Base-by-base conservation (phyloP, 2,113 vertebrate species). In the Tauraco erythrolophus region DNA sequence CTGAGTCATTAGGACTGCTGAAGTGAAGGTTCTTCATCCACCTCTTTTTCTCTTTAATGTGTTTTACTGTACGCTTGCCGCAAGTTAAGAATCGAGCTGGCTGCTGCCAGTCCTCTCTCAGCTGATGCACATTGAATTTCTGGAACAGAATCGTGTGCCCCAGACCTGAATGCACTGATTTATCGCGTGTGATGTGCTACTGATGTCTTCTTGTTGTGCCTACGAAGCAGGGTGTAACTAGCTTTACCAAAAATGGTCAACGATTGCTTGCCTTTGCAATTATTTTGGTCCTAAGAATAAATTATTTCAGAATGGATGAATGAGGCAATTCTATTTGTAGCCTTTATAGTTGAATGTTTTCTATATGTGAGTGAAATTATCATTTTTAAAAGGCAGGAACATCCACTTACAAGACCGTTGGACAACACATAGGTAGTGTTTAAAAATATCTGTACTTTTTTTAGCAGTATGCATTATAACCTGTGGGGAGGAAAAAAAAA, bases 401-500 rank as follows among this genome's bases (percentile, higher is more conserved):
- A n/a, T 65, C 17, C 57, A 22, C 7, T 71, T 75, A 19, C 3
- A 66, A 89, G n/a, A 41, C 27, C 12, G 8, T n/a, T 50, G 28
- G 6, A 22, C 64, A 83, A 65, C 24, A 60, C 2, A 7, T 48
- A 51, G 1, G 4, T 16, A 41, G 6, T 35, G 8, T 90, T 84
- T 45, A 57, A 79, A 89, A 74, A 75, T 71, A 88, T 1, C 23
- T 39, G 22, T 54, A 58, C 2, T 27, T 45, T 39, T 37, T 79
- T 22, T 18, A 27, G 8, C 28, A 70, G 27, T 6, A 13, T 60
- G n/a, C 10, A 60, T 37, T 35, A 28, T 69, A 85, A 80, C 50
- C 39, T 56, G 8, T 25, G 28, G 1, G 21, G 11, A 3, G 9
- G 1, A 1, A 4, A 15, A 37, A 27, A 7, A 14, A 7, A 76